These are phyloP conservation scores for Dromococcyx pavoninus DNA, from an alignment of 2,797 vertebrate species.

Conservation along the genomic window DNA sequence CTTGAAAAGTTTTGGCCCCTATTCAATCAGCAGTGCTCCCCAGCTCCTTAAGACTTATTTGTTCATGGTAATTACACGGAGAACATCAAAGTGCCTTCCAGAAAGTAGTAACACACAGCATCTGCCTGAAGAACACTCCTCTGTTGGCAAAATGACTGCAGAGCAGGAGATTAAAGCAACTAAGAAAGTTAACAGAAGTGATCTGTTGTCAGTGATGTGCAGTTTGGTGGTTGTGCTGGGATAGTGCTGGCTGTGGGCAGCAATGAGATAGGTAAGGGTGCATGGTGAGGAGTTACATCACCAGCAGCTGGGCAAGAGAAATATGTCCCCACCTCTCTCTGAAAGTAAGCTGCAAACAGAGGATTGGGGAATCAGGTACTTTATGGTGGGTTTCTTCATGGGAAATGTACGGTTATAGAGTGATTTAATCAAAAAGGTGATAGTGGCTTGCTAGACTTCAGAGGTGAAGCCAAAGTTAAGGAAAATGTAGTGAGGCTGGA, in stretches of 20 bases:
- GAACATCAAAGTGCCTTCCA: background rate
- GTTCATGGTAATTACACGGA: background rate
- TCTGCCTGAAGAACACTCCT: background rate
- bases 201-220: background rate
- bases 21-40: background rate
- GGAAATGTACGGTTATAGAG: background rate
- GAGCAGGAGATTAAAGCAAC: constrained; percentile 15
- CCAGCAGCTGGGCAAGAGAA: background rate
- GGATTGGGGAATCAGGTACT: background rate
- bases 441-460: background rate
- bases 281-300: background rate
- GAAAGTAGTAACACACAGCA: background rate
- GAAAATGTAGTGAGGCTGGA: background rate
- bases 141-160: background rate
- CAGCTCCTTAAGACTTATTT: constrained; percentile 7
- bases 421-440: background rate
- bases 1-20: background rate
- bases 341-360: background rate
- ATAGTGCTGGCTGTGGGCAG: accelerated
- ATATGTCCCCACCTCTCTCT: background rate
- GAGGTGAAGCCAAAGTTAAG: background rate
- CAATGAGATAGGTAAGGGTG: background rate
- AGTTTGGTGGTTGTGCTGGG: background rate
- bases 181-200: background rate
- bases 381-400: background rate